These are phyloP conservation scores for Archegozetes longisetosus DNA, from an alignment of 1,140 invertebrate species.

Conservation along the genomic window DNA sequence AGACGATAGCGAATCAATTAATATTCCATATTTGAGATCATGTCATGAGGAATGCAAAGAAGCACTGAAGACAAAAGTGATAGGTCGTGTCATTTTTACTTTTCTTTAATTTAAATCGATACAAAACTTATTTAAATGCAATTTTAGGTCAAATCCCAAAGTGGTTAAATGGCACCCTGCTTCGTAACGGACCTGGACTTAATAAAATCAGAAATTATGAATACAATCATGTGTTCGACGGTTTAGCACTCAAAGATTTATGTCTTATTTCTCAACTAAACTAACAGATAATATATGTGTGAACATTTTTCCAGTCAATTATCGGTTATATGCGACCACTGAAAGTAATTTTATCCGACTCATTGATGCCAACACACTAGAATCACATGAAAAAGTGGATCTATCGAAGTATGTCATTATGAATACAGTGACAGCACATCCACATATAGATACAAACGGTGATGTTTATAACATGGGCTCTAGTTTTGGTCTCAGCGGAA, in stretches of 20 bases:
- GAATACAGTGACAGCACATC: constrained; percentile 60
- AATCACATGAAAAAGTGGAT: constrained; percentile 36
- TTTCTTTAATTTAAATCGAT: no score
- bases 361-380: constrained; percentile 29
- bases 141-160: constrained; percentile 30
- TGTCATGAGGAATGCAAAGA: neutral
- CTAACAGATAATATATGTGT: constrained; percentile 32
- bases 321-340: constrained; percentile 32
- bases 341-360: constrained; percentile 28
- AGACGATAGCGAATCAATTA: no score
- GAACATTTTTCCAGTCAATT: constrained; percentile 27
- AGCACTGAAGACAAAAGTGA: neutral
- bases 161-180: constrained; percentile 31
- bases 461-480: constrained; percentile 55
- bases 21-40: neutral
- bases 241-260: constrained; percentile 31
- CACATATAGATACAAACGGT: constrained; percentile 57
- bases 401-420: constrained; percentile 50
- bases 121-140: no score
- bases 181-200: constrained; percentile 32
- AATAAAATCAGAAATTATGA: constrained; percentile 29
- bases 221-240: constrained; percentile 36
- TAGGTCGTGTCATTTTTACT: neutral
- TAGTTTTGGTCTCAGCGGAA: neutral
- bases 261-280: constrained; percentile 35